These are phyloP conservation scores for Seira sanloemensis DNA, from an alignment of 2,888 invertebrate species.

Conservation along the genomic window DNA sequence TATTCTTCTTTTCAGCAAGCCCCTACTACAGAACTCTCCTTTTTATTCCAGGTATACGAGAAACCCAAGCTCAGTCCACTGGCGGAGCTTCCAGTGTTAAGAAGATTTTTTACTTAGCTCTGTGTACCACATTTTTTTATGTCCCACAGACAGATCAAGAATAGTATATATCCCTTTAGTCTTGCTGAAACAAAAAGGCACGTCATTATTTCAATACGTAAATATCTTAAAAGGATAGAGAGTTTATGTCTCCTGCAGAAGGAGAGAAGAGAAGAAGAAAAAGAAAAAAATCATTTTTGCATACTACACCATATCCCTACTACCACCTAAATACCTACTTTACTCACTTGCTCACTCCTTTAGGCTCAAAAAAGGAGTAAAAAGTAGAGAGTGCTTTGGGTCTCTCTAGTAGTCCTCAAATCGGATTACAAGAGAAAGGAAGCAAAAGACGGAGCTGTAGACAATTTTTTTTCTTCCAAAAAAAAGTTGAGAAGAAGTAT, in stretches of 20 bases:
- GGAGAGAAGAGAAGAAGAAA: neutral
- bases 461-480: neutral
- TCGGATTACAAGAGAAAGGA: constrained; percentile 59
- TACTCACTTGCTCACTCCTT: neutral
- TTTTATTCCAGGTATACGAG: constrained; percentile 49
- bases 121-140: too few relatives aligned
- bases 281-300: too few relatives aligned
- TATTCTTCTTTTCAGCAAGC: too few relatives aligned
- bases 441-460: constrained; percentile 7
- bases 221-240: neutral
- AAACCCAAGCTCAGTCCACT: constrained; percentile 47
- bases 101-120: constrained; percentile 15
- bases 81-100: constrained; percentile 57
- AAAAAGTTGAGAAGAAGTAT: neutral
- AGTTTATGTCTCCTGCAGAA: neutral
- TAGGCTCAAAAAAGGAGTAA: constrained; percentile 28
- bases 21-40: constrained; percentile 23
- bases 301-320: neutral
- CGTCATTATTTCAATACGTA: neutral
- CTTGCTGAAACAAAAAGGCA: neutral
- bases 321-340: neutral
- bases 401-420: constrained; percentile 52
- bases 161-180: too few relatives aligned
- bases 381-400: constrained; percentile 32
- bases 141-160: too few relatives aligned